These are phyloP conservation scores for Clarias macrocephalus DNA, from an alignment of 2,113 vertebrate species.

Conservation along the genomic window DNA sequence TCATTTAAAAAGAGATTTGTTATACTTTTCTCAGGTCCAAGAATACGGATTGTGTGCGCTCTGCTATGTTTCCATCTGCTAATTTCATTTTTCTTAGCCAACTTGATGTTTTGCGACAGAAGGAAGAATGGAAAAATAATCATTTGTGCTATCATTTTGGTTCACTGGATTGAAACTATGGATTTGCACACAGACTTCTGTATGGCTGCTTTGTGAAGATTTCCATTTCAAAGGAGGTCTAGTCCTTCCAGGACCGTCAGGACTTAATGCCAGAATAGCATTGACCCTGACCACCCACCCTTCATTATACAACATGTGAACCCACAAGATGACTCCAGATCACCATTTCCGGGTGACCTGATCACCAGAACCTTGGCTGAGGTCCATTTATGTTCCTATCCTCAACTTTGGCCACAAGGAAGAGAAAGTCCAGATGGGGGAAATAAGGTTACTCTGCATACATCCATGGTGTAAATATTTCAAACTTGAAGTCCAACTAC, in stretches of 20 bases:
- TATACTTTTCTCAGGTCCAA: slow-evolving; percentile 10
- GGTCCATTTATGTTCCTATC: neutral
- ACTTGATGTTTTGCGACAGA: slow-evolving; percentile 7
- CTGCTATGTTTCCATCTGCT: neutral
- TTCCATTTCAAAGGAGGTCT: neutral
- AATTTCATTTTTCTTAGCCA: slow-evolving; percentile 25
- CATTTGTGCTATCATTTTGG: neutral
- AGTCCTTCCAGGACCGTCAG: neutral
- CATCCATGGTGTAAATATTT: neutral
- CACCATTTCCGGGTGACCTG: neutral
- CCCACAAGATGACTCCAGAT: neutral
- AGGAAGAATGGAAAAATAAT: neutral
- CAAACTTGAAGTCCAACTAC: neutral
- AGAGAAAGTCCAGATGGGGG: neutral
- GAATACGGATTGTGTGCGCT: neutral
- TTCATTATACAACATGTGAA: too few species aligned
- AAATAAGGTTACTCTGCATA: neutral
- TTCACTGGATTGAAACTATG: neutral
- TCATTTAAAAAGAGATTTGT: slow-evolving; percentile 24
- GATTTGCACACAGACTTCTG: neutral
- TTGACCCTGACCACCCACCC: neutral
- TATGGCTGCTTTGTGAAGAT: neutral
- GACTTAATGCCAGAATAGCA: neutral
- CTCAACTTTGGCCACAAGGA: too few species aligned
- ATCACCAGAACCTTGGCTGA: neutral